Evolutionary conservation across 2,888 invertebrate genomes (phyloP).

Genomic region (Tinea pellionella): DNA sequence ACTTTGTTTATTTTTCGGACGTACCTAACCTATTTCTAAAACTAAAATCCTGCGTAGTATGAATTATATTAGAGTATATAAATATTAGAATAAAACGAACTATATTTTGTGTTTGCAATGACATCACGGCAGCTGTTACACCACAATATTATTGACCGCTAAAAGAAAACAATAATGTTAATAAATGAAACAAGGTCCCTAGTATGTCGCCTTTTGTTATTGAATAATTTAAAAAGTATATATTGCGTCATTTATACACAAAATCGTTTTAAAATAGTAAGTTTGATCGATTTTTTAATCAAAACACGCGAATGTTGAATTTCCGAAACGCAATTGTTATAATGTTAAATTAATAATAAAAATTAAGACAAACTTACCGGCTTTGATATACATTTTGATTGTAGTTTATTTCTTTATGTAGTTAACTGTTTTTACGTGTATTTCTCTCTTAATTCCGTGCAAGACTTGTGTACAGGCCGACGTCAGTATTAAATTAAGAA

Average conservation of each 20-base stretch:
- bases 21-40: background rate
- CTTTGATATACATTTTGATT: slow-evolving; percentile 4
- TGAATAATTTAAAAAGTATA: background rate
- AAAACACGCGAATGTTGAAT: background rate
- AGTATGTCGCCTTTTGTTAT: too few relatives aligned
- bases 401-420: background rate
- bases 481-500: slow-evolving; percentile 62
- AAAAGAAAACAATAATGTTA: too few relatives aligned
- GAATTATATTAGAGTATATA: too few relatives aligned
- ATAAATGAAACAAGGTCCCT: too few relatives aligned
- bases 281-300: background rate
- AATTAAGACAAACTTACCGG: background rate
- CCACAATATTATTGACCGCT: too few relatives aligned
- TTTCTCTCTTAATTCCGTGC: background rate
- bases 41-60: too few relatives aligned
- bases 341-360: background rate
- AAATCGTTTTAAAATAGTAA: background rate
- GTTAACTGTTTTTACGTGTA: background rate
- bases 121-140: too few relatives aligned
- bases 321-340: too few relatives aligned
- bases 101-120: too few relatives aligned
- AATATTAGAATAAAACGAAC: too few relatives aligned
- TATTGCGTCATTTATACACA: background rate
- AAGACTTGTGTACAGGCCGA: slow-evolving; percentile 20
- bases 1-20: background rate